Evolutionary conservation across 2,113 vertebrate genomes (phyloP), one percentile per base, ranked within the genome.

Genomic region (Pluvianellus socialis): DNA sequence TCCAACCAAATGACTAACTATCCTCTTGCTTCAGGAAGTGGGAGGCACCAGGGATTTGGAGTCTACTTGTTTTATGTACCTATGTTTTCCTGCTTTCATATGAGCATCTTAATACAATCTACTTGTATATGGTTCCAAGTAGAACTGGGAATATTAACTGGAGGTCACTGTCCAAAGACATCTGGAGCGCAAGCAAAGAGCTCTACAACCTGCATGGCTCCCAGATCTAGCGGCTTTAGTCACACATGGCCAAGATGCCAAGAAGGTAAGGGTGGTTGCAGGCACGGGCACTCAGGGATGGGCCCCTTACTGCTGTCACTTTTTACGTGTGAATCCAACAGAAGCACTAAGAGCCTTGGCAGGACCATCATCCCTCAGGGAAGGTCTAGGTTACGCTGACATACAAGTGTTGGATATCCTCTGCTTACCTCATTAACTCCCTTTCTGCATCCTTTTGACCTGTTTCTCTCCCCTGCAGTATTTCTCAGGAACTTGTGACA

Each of bases 201-300:
- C 10, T 18, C n/a, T 49, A 14, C 16, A 53, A 33, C 6, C 16
- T 50, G 4, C 27, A 44, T 77, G 53, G 11, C 52, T 83, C 49
- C 38, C 38, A 90, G 47, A 35, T 27, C 30, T 17, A 40, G 9
- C 40, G 62, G 66, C 56, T 63, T 75, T 59, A 55, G 30, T 68
- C 49, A 50, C 27, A 92, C 63, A 23, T 33, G 55, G 3, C 27
- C 7, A 73, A 95, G 12, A 79, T 8, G 7, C 9, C 45, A 86
- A 42, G 27, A 79, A 42, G 11, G 26, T 72, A 75, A 27, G 53
- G 47, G 38, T 21, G 5, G 24, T 28, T 75, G 21, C 0, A 0
- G 66, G 23, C 20, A n/a, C 2, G 14, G 14, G 47, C 28, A 68
- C 14, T 42, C 7, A 17, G 27, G 47, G 32, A 30, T 76, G 58